Base-by-base conservation (phyloP, 2,113 vertebrate species). In the Ciconia boyciana region DNA sequence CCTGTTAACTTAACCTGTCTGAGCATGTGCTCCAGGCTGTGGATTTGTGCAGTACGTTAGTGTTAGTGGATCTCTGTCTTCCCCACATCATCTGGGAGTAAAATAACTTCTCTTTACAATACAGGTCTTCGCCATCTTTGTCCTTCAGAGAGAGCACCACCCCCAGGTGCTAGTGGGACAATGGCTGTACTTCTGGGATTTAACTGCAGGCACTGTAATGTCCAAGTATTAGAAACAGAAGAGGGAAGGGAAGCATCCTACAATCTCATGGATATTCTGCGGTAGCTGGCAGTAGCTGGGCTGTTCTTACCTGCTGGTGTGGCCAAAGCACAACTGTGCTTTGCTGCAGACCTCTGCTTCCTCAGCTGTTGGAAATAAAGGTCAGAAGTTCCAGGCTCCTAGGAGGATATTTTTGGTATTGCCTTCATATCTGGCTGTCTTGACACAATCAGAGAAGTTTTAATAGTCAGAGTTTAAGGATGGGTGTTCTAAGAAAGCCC, bases 41-140 rank as follows among this genome's bases (percentile, higher is more conserved):
- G 0, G 21, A 26, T 77, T 66, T 78, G 46, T 81, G 57, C 2
- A 1, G 9, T 62, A 7, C 0, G 0, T 36, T 61, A 69, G 21
- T 36, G 0, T 36, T 61, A 69, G 21, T 39, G 31, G 26, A 44
- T 83, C 41, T 69, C 18, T 22, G n/a, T 39, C 62, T 70, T 77
- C 7, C 31, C 20, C 52, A 31, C 24, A 31, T 71, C 10, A 41
- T 74, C 57, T 90, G n/a, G 28, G 24, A 72, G 26, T 82, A 43
- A 78, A 82, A 46, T 36, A 70, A 51, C 21, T 76, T 81, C 16
- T 46, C 5, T 57, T 74, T 80, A 65, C 20, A 74, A 5, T 51
- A 34, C 13, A 36, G 15, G 2, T 87, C 39, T 82, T 49, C 31
- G 25, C 61, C 20, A 13, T 48, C 29, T 80, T 65, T 62, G 54